These are phyloP conservation scores for Xiphydria camelus DNA, from an alignment of 2,888 invertebrate species.

Conservation along the genomic window DNA sequence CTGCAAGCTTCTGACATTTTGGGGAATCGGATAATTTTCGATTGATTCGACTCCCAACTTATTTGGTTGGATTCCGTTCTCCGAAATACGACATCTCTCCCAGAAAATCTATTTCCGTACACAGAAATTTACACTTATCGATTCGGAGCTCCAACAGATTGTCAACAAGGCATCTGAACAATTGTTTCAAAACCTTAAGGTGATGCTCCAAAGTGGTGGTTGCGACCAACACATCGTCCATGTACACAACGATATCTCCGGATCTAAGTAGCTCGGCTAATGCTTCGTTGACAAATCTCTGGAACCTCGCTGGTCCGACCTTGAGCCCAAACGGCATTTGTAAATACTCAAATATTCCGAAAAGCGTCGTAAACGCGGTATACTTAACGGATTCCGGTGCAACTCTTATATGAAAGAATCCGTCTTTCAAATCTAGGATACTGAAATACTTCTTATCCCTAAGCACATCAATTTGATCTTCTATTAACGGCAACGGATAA, in stretches of 20 bases:
- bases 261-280: conserved; percentile 9
- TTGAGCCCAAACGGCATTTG: conserved; percentile 17
- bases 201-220: conserved; percentile 13
- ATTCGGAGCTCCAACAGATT: conserved; percentile 19
- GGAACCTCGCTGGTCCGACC: conserved; percentile 14
- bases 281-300: conserved; percentile 9
- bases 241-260: conserved; percentile 10
- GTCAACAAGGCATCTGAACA: conserved; percentile 10
- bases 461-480: conserved; percentile 11
- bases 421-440: conserved; percentile 12
- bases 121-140: conserved; percentile 29
- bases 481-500: conserved; percentile 22
- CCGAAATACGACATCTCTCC: conserved; percentile 20
- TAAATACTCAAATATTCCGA: conserved; percentile 13
- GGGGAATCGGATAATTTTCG: conserved; percentile 24
- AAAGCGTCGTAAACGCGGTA: conserved; percentile 14
- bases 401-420: conserved; percentile 15
- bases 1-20: conserved; percentile 20
- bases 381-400: conserved; percentile 11
- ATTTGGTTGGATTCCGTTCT: conserved; percentile 17
- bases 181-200: conserved; percentile 8
- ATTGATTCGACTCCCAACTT: conserved; percentile 17
- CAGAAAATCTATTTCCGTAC: conserved; percentile 18
- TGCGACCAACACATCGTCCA: conserved; percentile 23
- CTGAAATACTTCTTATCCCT: conserved; percentile 9